Evolutionary conservation across 2,888 invertebrate species (phyloP), one percentile per base, ranked within the genome.

Genomic region (Druceiella hillmani): DNA sequence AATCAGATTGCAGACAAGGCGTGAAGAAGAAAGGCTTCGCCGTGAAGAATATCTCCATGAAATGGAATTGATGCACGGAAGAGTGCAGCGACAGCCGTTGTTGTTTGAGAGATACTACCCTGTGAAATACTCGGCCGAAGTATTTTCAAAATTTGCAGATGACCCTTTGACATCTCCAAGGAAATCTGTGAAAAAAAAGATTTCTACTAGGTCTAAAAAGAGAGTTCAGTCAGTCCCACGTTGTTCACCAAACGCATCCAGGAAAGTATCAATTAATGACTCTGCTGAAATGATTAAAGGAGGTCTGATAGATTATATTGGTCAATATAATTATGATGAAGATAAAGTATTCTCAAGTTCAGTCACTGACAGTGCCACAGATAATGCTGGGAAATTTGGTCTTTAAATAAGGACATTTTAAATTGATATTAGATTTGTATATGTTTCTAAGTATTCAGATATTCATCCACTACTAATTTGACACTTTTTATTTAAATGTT

Each of bases 21-120:
- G 78, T 15, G 81, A 81, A 33, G 83, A 83, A 55, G 83, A 83
- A 40, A 66, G 76, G 49, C 72, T 82, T 56, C 67, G 81, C 42
- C 73, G 75, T 11, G 81, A 83, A 52, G 79, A 81, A 53, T 80
- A 81, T 52, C 71, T 75, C 2, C 71, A 81, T 43, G 77, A 81
- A 51, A 84, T 84, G 83, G 80, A 83, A 53, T 57, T 78, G 46
- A 84, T 84, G 83, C 65, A 81, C 45, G 78, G 79, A 13, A 67
- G 83, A 46, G 83, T 84, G 1, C 78, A 78, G 37, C 74, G 74
- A 47, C 83, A 83, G 49, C 83, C 83, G 1, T 76, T 82, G 50
- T 69, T 83, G 4, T 83, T 83, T 52, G 82, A 83, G 57, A 64
- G 83, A 45, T 79, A 79, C 53, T 79, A 81, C 28, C 80, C 80